Base-by-base conservation (phyloP, 2,888 invertebrate species). In the Andrena camellia region DNA sequence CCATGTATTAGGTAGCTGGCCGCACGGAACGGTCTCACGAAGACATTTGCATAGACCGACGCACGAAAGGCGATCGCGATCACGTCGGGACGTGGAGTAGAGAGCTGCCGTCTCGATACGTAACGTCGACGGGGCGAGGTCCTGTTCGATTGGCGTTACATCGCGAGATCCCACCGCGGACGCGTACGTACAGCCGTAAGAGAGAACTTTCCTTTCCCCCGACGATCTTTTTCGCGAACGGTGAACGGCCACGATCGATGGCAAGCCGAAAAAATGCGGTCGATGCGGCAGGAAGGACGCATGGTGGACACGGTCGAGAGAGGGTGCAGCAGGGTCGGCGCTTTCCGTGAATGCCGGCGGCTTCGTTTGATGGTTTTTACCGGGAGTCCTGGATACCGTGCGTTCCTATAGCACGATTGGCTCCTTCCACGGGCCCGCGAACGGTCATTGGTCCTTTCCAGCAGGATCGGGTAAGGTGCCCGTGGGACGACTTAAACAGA, bases 361-460 rank as follows among this genome's bases (percentile, higher is more conserved):
- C 90, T 77, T 89, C 91, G 90, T 92, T 92, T 92, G 92, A 92
- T 90, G 87, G 84, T 92, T 92, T 92, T 92, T 92, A 90, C 83
- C 85, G 70, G 59, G 84, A 86, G 89, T 88, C 81, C 89, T 84
- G 89, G 91, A 91, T 92, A 91, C 91, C 91, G 86, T 74, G 90
- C 91, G 90, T 91, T 90, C 91, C 91, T 86, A 77, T 31, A 62
- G 54, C 79, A 84, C 83, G 89, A 91, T 91, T 91, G 91, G 91
- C 84, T 87, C 83, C 85, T 90, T 86, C 90, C 82, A 86, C 75
- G 85, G 73, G 74, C 69, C 69, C 69, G 31, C 67, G 78, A 68
- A 60, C 83, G 77, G 85, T 84, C 87, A 90, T 92, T 92, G 91
- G 89, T 86, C 86, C 85, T 84, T 90, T 90, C 89, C 87, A 82